Conservation (phyloP, 2,113 vertebrate genomes). For the Lethenteron camtschaticum region DNA sequence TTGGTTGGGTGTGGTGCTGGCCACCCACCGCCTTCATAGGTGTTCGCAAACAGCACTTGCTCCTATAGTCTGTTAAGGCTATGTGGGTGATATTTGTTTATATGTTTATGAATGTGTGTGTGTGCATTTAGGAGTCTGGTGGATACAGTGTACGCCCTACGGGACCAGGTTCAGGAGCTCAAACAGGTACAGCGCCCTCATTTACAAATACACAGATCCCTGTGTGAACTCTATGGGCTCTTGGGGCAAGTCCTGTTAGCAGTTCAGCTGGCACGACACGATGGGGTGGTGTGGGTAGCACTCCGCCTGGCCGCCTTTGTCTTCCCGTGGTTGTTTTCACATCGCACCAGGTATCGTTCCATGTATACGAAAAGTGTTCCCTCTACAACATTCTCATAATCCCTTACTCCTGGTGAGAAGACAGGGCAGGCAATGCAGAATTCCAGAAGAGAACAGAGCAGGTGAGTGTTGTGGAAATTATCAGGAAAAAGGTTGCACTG, state of each 20-base stretch:
- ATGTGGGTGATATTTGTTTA: conserved; percentile 8
- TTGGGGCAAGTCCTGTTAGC: conserved; percentile 9
- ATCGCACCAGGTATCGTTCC: background rate
- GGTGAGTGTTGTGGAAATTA: no score
- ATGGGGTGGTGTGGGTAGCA: background rate
- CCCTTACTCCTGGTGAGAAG: no score
- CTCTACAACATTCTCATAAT: no score
- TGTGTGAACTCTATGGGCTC: background rate
- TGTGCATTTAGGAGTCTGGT: conserved; percentile 49
- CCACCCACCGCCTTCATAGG: no score
- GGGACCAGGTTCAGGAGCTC: conserved; percentile 72
- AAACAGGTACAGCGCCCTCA: conserved; percentile 36
- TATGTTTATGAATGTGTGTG: conserved; percentile 9
- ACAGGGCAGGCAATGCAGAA: no score
- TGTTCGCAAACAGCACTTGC: background rate
- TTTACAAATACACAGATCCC: background rate
- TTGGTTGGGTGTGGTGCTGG: no score
- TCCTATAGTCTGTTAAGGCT: background rate
- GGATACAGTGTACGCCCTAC: conserved; percentile 73
- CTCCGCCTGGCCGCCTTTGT: background rate
- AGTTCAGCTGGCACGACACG: background rate
- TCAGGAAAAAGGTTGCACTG: no score
- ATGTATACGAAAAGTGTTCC: background rate
- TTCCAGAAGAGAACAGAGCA: no score
- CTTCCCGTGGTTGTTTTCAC: no score